A percentile compares a stretch with the other conserved stretches of the same genome.
Conservation (phyloP, 2,797 vertebrate species). For the Mormyrops attenuatus region DNA sequence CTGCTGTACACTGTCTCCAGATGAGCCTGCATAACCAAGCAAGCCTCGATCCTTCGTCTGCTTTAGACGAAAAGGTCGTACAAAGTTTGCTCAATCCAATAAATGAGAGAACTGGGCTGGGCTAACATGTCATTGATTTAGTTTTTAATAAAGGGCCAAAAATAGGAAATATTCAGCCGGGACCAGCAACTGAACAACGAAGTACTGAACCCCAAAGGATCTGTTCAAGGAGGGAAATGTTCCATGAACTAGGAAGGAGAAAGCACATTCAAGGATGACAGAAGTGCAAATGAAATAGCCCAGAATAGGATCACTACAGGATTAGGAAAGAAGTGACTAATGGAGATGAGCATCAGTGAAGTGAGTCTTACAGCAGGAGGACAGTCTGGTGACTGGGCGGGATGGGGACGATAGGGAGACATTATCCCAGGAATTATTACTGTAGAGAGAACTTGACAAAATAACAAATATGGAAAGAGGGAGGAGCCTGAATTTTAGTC, state of each 20-base stretch:
- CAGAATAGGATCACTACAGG: not conserved
- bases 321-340: not conserved
- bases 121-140: not conserved
- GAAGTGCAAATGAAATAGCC: not conserved
- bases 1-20: not conserved
- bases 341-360: not conserved
- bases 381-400: not conserved
- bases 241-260: not conserved
- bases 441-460: not conserved
- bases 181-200: not conserved
- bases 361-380: not conserved
- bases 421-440: not conserved
- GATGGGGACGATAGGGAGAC: not conserved
- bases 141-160: not conserved
- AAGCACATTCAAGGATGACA: not conserved
- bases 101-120: not conserved
- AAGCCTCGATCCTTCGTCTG: not conserved
- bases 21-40: not conserved
- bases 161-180: not conserved
- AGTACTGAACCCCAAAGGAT: not conserved
- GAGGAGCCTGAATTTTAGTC: not conserved
- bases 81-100: not conserved
- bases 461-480: not conserved
- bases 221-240: not conserved
- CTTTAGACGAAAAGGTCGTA: not conserved